These are phyloP conservation scores for Saturnia japonica DNA, from an alignment of 2,888 invertebrate species.

Conservation along the genomic window DNA sequence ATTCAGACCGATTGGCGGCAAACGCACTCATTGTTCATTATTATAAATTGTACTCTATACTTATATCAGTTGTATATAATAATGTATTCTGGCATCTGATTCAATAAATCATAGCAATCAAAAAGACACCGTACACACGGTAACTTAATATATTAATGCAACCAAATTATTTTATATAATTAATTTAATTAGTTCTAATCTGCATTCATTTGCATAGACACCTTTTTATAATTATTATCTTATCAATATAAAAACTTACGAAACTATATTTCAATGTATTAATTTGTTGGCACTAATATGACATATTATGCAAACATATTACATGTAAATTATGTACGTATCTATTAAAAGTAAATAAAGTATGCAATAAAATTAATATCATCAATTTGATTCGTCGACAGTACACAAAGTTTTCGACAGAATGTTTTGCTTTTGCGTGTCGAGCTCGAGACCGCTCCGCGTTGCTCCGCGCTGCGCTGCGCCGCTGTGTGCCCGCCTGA, in stretches of 20 bases:
- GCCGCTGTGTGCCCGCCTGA: slow-evolving; percentile 49
- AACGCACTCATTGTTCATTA: no score
- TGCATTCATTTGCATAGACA: background rate
- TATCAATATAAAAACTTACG: background rate
- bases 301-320: background rate
- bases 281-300: background rate
- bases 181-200: background rate
- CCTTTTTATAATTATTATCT: background rate
- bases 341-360: background rate
- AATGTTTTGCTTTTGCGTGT: slow-evolving; percentile 74
- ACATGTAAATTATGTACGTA: background rate
- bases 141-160: background rate
- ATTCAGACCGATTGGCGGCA: no score
- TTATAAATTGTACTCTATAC: no score
- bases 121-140: no score
- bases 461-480: slow-evolving; percentile 38
- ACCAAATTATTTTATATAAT: background rate
- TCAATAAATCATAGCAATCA: no score
- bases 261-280: background rate
- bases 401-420: slow-evolving; percentile 66
- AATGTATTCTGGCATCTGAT: no score
- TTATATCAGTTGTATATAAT: no score
- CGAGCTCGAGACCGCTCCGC: slow-evolving; percentile 48
- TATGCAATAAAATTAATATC: background rate
- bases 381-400: slow-evolving; percentile 39